These are phyloP conservation scores for Pseudobourletiella spinata DNA, from an alignment of 1,140 invertebrate genomes.

Conservation along the genomic window DNA sequence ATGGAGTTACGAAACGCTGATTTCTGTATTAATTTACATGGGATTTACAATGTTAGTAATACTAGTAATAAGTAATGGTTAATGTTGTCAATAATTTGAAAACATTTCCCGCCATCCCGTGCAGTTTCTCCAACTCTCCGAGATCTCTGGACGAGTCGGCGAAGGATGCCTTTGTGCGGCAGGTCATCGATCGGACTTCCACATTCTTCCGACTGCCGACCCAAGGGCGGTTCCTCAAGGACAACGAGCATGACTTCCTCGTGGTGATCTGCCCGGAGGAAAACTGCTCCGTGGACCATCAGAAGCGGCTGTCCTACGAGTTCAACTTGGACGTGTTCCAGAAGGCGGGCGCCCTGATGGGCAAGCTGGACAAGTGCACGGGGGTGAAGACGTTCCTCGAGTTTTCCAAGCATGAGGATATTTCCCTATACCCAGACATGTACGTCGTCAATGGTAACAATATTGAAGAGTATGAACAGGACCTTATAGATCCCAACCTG, in stretches of 20 bases:
- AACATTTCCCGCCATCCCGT: no score
- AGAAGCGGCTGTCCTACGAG: no score
- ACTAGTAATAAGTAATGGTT: no score
- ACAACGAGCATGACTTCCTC: no score
- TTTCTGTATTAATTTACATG: not conserved
- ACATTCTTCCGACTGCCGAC: not conserved
- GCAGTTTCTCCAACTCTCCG: constrained; percentile 6
- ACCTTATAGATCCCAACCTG: no score
- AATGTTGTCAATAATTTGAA: not conserved
- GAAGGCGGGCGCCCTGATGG: not conserved
- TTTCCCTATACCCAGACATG: no score
- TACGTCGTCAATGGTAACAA: no score
- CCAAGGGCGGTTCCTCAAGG: not conserved
- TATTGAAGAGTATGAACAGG: no score
- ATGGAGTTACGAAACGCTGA: not conserved
- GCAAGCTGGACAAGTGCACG: not conserved
- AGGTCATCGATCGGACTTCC: constrained; percentile 3
- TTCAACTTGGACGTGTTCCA: not conserved
- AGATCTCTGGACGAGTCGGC: not conserved
- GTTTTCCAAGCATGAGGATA: no score
- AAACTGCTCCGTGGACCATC: no score
- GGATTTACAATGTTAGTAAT: no score
- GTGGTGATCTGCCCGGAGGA: no score
- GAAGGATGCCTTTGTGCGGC: not conserved
- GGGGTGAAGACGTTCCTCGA: not conserved